Evolutionary conservation across 2,888 invertebrate genomes (phyloP), one percentile per base, ranked within the genome.

Genomic region (Platynereis dumerilii): DNA sequence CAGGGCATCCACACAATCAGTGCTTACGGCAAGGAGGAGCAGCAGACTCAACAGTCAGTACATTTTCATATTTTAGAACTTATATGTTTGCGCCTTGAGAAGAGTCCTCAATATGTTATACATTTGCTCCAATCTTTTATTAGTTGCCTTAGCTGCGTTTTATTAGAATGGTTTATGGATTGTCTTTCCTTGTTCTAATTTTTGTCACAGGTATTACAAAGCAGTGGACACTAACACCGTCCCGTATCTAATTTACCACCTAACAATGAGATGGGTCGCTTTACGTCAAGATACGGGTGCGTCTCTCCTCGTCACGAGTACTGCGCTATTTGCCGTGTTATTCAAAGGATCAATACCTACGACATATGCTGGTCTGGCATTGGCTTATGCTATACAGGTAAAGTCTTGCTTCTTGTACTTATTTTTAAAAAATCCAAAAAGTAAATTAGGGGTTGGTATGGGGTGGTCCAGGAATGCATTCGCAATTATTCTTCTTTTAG

Each of bases 1-100:
- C 86, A 87, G 71, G 89, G 89, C 44, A 78, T 89, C n/a, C 80
- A 84, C 60, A 87, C 87, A 0, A 88, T 90, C 62, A 87, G 87
- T 71, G 88, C 89, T 1, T 89, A 87, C 77, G 85, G 83, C 20
- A 88, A 87, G 70, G 86, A 87, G 69, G 77, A 82, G 20, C 83
- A 86, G 48, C 87, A 87, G 71, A 76, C 83, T 57, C 77, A 82
- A 67, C 84, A 82, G 86, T 87, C 77, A 48, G 48, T 34, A 34
- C 5, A 7, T 12, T 34, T 22, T 44, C 7, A 7, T 44, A 10
- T 24, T 57, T 10, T 57, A 17, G 34, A 28, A 12, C 10, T 15
- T 12, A 17, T 10, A 17, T 10, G 10, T 12, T 29, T 17, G 10
- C 15, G 10, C 12, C 10, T 61, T 10, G 12, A 17, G 17, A 24